Evolutionary conservation across 2,888 invertebrate species (phyloP).

Genomic region (Sesia bembeciformis): DNA sequence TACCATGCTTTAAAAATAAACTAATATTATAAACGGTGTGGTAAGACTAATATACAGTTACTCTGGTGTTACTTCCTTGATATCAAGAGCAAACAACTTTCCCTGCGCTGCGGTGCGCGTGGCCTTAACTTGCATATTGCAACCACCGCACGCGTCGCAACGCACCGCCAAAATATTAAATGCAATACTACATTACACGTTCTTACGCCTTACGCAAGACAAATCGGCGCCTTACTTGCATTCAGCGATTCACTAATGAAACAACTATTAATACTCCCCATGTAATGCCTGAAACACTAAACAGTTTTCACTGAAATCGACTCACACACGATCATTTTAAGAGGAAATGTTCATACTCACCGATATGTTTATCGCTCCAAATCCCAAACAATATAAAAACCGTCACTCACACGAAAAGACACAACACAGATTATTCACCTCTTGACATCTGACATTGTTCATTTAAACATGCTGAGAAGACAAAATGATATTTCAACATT

Average conservation of each 20-base stretch:
- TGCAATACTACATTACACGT: conserved; percentile 17
- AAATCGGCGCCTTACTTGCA: conserved; percentile 14
- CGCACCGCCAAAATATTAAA: conserved; percentile 14
- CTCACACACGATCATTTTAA: conserved; percentile 5
- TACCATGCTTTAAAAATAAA: too few species aligned
- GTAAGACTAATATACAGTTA: background rate
- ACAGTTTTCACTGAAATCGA: background rate
- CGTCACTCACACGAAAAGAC: conserved; percentile 65
- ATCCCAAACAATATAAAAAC: conserved; percentile 67
- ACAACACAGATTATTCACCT: conserved; percentile 67
- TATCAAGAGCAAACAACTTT: conserved; percentile 68
- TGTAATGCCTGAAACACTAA: conserved; percentile 20
- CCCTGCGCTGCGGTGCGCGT: conserved; percentile 30
- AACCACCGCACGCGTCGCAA: conserved; percentile 21
- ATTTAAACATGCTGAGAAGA: conserved; percentile 33
- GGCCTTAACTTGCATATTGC: conserved; percentile 17
- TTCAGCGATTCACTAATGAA: conserved; percentile 15
- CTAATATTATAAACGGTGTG: too few species aligned
- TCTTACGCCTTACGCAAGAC: conserved; percentile 39
- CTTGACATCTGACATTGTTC: conserved; percentile 70
- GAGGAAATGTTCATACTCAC: conserved; percentile 62
- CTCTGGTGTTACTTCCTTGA: conserved; percentile 44
- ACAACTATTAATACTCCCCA: conserved; percentile 14
- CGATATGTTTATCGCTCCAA: conserved; percentile 64
- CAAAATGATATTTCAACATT: conserved; percentile 50